These are phyloP conservation scores for Mus pahari DNA, from an alignment of 2,113 vertebrate species.

Conservation along the genomic window DNA sequence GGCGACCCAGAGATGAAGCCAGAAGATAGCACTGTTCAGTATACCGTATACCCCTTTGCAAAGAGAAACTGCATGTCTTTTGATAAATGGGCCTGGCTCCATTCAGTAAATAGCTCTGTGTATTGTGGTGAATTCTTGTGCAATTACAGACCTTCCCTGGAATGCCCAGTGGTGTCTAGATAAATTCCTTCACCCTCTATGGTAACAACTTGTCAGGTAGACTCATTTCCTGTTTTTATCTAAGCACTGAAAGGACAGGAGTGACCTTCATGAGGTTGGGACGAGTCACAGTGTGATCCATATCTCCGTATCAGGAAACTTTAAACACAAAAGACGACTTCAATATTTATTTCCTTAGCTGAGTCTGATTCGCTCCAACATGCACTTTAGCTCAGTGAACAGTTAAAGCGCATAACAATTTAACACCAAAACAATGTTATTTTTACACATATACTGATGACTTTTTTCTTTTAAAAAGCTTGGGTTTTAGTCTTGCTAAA, in stretches of 20 bases:
- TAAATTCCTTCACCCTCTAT: conserved; percentile 80
- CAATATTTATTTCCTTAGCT: conserved; percentile 60
- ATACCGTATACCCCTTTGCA: conserved; percentile 36
- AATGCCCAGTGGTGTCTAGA: conserved; percentile 72
- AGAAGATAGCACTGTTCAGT: not conserved
- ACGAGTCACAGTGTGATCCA: conserved; percentile 40
- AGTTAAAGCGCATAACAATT: conserved; percentile 32
- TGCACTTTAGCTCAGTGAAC: conserved; percentile 38
- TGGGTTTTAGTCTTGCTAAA: conserved; percentile 72
- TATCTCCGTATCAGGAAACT: conserved; percentile 54
- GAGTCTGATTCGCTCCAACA: conserved; percentile 51
- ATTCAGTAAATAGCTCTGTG: conserved; percentile 64
- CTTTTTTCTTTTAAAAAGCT: conserved; percentile 72
- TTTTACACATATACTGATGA: conserved; percentile 52
- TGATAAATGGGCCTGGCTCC: conserved; percentile 65
- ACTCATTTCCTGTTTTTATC: conserved; percentile 84
- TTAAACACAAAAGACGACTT: conserved; percentile 64
- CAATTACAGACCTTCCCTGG: conserved; percentile 75
- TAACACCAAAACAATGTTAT: conserved; percentile 47
- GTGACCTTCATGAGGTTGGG: conserved; percentile 62
- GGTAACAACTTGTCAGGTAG: conserved; percentile 81
- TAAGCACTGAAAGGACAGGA: conserved; percentile 65
- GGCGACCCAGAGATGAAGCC: not conserved
- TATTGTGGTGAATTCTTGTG: conserved; percentile 72
- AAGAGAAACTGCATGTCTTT: conserved; percentile 54